Conservation (phyloP, 2,888 invertebrate species). For the Mongoloraphidia duomilia region DNA sequence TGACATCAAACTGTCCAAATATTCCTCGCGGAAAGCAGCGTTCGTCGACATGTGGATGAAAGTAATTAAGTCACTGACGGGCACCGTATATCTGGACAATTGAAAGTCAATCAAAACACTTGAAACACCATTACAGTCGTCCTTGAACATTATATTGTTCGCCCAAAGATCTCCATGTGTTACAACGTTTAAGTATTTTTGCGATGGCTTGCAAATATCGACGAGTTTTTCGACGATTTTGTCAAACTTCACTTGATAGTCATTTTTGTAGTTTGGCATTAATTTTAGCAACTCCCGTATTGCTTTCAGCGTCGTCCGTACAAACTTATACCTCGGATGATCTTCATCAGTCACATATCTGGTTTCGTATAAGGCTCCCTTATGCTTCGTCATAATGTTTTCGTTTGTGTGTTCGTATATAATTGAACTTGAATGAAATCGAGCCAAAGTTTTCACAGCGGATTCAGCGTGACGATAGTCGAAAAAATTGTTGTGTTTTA, state of each 20-base stretch:
- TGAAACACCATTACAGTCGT: constrained; percentile 32
- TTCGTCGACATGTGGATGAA: constrained; percentile 39
- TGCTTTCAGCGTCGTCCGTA: constrained; percentile 15
- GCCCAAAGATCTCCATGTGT: constrained; percentile 49
- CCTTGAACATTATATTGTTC: constrained; percentile 44
- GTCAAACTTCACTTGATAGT: background rate
- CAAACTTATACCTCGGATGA: constrained; percentile 23
- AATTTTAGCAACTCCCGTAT: constrained; percentile 17
- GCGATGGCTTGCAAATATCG: constrained; percentile 19
- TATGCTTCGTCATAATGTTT: constrained; percentile 12
- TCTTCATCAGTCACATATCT: constrained; percentile 20
- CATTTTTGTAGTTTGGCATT: constrained; percentile 11
- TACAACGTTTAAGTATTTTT: constrained; percentile 34
- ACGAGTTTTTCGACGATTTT: too few species aligned
- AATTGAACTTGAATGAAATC: constrained; percentile 37
- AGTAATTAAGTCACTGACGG: constrained; percentile 44
- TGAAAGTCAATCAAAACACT: constrained; percentile 58
- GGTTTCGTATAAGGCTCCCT: constrained; percentile 19
- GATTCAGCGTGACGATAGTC: constrained; percentile 30
- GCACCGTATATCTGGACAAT: constrained; percentile 46
- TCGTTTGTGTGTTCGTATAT: constrained; percentile 30
- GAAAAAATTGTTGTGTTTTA: constrained; percentile 16
- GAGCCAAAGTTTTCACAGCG: constrained; percentile 31
- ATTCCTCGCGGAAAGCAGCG: constrained; percentile 30
- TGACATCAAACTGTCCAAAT: constrained; percentile 34